A percentile compares a stretch with the other conserved stretches of the same genome.
These are phyloP conservation scores for Xiphophorus couchianus DNA, from an alignment of 2,113 vertebrate species.

Conservation along the genomic window DNA sequence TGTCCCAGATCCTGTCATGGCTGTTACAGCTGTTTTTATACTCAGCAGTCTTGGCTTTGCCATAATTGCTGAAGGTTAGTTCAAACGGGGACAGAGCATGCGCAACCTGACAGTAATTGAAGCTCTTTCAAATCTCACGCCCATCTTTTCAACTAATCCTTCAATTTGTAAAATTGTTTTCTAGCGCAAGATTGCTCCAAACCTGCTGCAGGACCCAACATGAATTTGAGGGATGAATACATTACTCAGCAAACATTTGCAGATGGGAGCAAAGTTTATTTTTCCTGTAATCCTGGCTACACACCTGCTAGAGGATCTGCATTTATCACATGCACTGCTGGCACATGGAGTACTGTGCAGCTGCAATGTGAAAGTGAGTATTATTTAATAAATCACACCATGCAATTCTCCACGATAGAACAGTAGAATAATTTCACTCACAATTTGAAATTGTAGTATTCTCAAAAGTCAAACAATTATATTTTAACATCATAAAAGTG, in stretches of 20 bases:
- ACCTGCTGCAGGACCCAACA: slow-evolving; percentile 6
- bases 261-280: neutral
- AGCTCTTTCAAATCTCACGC: rapidly evolving
- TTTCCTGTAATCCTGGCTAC: slow-evolving; percentile 41
- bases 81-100: neutral
- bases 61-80: slow-evolving; percentile 45
- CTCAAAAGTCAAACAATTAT: too few relatives aligned
- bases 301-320: rapidly evolving
- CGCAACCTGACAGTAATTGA: neutral
- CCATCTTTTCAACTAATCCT: neutral
- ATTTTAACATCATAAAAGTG: too few relatives aligned
- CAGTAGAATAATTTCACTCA: neutral
- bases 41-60: slow-evolving; percentile 23
- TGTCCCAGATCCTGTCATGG: slow-evolving; percentile 27
- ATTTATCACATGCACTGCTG: neutral
- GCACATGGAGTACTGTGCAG: slow-evolving; percentile 14
- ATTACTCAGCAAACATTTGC: neutral
- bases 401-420: neutral
- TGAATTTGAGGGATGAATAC: neutral
- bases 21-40: neutral
- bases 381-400: neutral
- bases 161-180: neutral
- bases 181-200: slow-evolving; percentile 26
- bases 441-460: neutral
- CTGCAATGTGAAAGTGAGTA: slow-evolving; percentile 59